phyloP scores from a whole-genome alignment of 2,888 invertebrate species.

The Trissoscelio sp. region DNA sequence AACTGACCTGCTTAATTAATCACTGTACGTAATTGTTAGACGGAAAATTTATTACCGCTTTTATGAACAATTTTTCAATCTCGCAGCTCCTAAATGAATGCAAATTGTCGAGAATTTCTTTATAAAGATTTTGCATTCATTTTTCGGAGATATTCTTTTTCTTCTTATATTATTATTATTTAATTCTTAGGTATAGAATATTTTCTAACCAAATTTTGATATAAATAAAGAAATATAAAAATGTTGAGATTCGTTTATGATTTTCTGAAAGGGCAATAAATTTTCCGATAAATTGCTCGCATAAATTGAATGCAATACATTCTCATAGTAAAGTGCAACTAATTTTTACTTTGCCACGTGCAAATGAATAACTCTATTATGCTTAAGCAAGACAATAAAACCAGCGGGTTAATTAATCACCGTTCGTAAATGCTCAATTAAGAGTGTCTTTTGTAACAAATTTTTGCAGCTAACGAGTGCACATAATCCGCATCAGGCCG shows the following conservation, averaged over 20 bases:
- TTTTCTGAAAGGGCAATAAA: too few species aligned
- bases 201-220: too few species aligned
- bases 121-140: neutral
- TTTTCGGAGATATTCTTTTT: neutral
- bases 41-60: constrained; percentile 4
- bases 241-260: too few species aligned
- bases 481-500: constrained; percentile 18
- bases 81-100: neutral
- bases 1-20: constrained; percentile 18
- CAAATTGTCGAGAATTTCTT: neutral
- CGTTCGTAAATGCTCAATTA: constrained; percentile 12
- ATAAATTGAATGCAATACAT: neutral
- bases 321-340: neutral
- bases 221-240: too few species aligned
- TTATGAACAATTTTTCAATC: constrained; percentile 11
- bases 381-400: constrained; percentile 6
- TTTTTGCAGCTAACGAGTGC: constrained; percentile 9
- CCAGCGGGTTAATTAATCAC: constrained; percentile 28
- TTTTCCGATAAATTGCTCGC: neutral
- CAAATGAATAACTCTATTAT: constrained; percentile 21
- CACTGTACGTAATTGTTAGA: constrained; percentile 12
- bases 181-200: too few species aligned
- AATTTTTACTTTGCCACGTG: neutral
- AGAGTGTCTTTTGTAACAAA: constrained; percentile 30
- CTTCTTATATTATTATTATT: too few species aligned